Conservation (phyloP, 2,113 vertebrate genomes). For the Sander vitreus region DNA sequence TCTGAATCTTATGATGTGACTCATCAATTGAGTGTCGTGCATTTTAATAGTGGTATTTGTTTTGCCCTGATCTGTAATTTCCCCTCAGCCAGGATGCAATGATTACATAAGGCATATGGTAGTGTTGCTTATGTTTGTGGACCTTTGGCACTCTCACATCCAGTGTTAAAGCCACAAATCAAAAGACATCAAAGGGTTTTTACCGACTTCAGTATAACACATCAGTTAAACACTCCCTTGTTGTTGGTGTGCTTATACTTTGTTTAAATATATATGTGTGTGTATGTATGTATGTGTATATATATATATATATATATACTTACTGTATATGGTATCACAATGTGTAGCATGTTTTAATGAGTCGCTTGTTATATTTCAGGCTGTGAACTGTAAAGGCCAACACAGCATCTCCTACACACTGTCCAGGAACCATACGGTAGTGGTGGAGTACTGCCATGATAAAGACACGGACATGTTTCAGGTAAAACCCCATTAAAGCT, state of each 20-base stretch:
- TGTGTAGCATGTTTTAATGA: neutral
- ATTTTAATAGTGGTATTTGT: neutral
- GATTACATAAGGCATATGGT: conserved; percentile 3
- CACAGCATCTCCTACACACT: conserved; percentile 98
- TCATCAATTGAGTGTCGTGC: neutral
- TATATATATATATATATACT: no score
- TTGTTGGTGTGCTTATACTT: neutral
- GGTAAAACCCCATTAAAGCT: conserved; percentile 81
- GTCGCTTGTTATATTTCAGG: conserved; percentile 83
- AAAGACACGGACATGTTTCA: conserved; percentile 99
- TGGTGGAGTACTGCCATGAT: conserved; percentile 97
- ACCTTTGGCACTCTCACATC: neutral
- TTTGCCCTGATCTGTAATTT: conserved; percentile 24
- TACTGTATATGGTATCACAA: neutral
- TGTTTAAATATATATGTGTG: neutral
- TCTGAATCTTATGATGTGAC: conserved; percentile 6
- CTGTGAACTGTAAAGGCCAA: conserved; percentile 95
- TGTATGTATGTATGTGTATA: no score
- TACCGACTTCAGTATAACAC: neutral
- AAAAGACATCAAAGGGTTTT: neutral
- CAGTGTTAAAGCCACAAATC: neutral
- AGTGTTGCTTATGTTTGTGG: neutral
- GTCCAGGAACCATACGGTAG: conserved; percentile 96
- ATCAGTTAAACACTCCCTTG: neutral
- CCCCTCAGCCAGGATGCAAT: neutral